Percentiles rank a stretch among this genome's conserved stretches.
Conservation (phyloP, 2,888 invertebrate species). For the Malachius bipustulatus region DNA sequence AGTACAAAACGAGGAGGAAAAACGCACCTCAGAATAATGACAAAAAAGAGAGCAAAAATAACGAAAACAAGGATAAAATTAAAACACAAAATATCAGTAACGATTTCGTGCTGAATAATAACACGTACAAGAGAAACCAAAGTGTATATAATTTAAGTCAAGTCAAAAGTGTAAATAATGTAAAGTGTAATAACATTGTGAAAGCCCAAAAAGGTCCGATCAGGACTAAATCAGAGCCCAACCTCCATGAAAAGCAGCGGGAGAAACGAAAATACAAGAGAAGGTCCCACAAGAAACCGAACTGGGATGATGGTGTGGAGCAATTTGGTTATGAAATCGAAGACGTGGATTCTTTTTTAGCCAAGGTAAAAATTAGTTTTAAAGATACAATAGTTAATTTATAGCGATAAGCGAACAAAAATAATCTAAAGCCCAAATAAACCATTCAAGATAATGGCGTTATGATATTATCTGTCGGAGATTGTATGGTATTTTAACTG, state of each 20-base stretch:
- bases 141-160: conserved; percentile 13
- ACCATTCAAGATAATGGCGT: no score
- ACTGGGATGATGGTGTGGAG: conserved; percentile 27
- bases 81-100: conserved; percentile 15
- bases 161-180: conserved; percentile 22
- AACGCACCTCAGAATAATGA: conserved; percentile 18
- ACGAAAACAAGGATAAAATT: conserved; percentile 5
- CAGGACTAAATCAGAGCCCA: conserved; percentile 43
- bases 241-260: conserved; percentile 39
- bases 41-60: conserved; percentile 4
- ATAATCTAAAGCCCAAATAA: no score
- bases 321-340: conserved; percentile 68
- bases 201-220: conserved; percentile 24
- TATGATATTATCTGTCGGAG: no score
- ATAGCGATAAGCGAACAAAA: no score
- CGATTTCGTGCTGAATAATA: conserved; percentile 9
- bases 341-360: conserved; percentile 66
- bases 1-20: conserved; percentile 32
- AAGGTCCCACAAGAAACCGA: conserved; percentile 24
- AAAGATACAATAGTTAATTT: conserved; percentile 5
- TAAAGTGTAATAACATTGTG: conserved; percentile 22
- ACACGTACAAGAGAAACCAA: conserved; percentile 21
- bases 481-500: no score
- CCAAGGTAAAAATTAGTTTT: conserved; percentile 44
- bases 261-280: conserved; percentile 39